Percentiles rank a stretch among this genome's conserved stretches.
Evolutionary conservation across 2,888 invertebrate genomes (phyloP).

Genomic region (Monoplex corrugatus): DNA sequence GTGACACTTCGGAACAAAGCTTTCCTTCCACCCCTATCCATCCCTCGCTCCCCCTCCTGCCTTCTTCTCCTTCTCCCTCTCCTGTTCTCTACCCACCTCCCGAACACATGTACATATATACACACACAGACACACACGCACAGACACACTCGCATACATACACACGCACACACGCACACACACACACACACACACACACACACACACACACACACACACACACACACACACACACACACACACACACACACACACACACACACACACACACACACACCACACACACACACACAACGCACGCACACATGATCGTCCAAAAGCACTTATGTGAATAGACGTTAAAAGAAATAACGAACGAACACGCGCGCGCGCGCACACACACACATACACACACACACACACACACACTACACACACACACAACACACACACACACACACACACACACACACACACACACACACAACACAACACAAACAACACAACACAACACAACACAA

Average conservation of each 20-base stretch:
- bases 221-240: slow-evolving; percentile 1
- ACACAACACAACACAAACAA: too few species aligned
- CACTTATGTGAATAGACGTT: background rate
- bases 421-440: too few species aligned
- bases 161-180: background rate
- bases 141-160: background rate
- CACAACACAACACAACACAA: background rate
- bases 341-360: background rate
- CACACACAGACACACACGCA: background rate
- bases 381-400: too few species aligned
- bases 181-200: too few species aligned
- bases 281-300: slow-evolving; percentile 23
- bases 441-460: too few species aligned
- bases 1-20: too few species aligned
- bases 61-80: background rate
- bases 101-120: background rate
- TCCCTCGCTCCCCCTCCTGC: background rate
- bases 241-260: slow-evolving; percentile 11
- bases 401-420: too few species aligned
- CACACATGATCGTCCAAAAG: background rate
- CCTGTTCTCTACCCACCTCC: background rate
- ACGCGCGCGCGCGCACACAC: too few species aligned
- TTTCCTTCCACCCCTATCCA: too few species aligned
- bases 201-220: slow-evolving; percentile 13
- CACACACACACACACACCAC: slow-evolving; percentile 16